Percentiles rank a stretch among this genome's conserved stretches.
phyloP scores from a whole-genome alignment of 2,888 invertebrate genomes.

The Pelosia muscerda region DNA sequence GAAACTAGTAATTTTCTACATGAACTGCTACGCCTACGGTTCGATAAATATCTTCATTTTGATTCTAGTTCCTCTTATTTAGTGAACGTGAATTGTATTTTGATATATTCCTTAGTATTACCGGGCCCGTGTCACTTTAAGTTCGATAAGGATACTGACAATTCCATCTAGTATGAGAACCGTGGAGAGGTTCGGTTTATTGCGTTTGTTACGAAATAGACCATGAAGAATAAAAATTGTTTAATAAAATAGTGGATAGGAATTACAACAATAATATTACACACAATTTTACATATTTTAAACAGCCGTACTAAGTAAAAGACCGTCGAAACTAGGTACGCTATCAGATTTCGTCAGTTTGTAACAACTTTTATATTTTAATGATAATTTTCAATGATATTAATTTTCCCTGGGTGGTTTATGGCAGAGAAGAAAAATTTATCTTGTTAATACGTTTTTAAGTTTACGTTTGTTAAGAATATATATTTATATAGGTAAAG shows the following conservation, averaged over 20 bases:
- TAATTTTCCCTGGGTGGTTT: too few species aligned
- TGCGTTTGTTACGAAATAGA: neutral
- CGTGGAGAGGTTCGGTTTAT: neutral
- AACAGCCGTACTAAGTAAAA: too few species aligned
- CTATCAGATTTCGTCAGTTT: too few species aligned
- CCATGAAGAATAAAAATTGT: neutral
- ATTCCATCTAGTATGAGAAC: neutral
- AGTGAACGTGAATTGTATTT: conserved; percentile 8
- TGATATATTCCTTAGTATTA: neutral
- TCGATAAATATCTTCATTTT: conserved; percentile 41
- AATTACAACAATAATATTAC: neutral
- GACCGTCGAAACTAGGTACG: too few species aligned
- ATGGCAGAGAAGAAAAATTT: too few species aligned
- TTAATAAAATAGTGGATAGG: neutral
- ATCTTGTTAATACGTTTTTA: too few species aligned
- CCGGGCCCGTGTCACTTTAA: neutral
- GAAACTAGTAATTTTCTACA: conserved; percentile 52
- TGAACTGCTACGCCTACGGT: conserved; percentile 41
- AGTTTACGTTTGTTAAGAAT: too few species aligned
- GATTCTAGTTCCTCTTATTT: conserved; percentile 16
- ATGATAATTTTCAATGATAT: too few species aligned
- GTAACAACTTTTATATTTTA: too few species aligned
- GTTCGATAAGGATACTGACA: conserved; percentile 2
- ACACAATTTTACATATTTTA: too few species aligned
- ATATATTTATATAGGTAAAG: too few species aligned